These are phyloP conservation scores for Eudyptes chrysolophus DNA, from an alignment of 2,113 vertebrate genomes.

Conservation along the genomic window DNA sequence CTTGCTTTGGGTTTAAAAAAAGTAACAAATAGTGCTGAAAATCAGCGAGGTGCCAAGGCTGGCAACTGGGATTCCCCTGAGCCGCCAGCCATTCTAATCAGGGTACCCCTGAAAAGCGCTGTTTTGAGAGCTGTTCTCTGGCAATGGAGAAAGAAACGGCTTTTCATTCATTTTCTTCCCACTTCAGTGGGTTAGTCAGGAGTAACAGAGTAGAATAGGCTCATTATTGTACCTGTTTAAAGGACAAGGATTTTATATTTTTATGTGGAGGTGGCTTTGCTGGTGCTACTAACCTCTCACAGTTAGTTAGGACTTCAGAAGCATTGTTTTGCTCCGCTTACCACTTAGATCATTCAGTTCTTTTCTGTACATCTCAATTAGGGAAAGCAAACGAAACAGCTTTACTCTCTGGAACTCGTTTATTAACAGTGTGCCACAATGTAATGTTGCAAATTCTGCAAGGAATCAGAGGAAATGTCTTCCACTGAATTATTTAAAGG, in stretches of 20 bases:
- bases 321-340: background rate
- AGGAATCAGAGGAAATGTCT: background rate
- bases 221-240: background rate
- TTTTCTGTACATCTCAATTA: background rate
- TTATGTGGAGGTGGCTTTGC: background rate
- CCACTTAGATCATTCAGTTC: background rate
- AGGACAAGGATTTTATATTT: background rate
- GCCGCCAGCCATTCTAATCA: constrained; percentile 27
- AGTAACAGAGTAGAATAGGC: background rate
- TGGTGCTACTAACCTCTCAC: background rate
- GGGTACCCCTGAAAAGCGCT: background rate
- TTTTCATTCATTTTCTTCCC: constrained; percentile 45
- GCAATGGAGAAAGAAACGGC: background rate
- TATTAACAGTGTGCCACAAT: background rate
- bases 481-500: background rate
- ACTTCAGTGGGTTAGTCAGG: background rate
- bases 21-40: constrained; percentile 54
- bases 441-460: background rate
- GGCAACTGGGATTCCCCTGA: constrained; percentile 14
- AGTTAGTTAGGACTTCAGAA: background rate
- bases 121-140: constrained; percentile 14
- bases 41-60: constrained; percentile 54
- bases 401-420: background rate
- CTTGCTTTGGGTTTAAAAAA: constrained; percentile 58
- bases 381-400: background rate